Base-by-base conservation (phyloP, 2,797 vertebrate genomes). In the Psittacula echo region DNA sequence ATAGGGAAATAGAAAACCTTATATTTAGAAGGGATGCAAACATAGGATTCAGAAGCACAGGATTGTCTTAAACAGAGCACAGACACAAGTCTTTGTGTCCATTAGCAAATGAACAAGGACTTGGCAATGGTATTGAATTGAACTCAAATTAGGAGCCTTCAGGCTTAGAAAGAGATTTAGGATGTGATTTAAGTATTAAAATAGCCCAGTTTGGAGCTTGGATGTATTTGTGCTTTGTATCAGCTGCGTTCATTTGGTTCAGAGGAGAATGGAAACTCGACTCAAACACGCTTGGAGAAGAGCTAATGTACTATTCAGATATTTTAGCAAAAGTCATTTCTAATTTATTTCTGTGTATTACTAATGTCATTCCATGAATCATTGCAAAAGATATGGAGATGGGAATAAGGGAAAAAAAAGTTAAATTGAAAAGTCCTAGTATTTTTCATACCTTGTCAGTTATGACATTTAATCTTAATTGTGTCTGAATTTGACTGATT, bases 401-500 rank as follows among this genome's bases (percentile, higher is more conserved):
- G 65, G 82, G 90, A 93, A 68, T 53, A 8, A 26, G 32, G 22
- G 23, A 85, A 78, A 92, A 73, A 93, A 62, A 70, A 37, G 26
- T 67, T 54, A 74, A 96, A 94, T 89, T 89, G 81, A 73, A 88
- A 92, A 91, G 92, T 72, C 89, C 88, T 91, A 80, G 82, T 90
- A 95, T 96, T 96, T 94, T 95, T 95, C 89, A 91, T 95, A 93
- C 77, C 61, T 94, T 96, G 83, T 95, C 96, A 93, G 88, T 96
- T 96, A 94, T 85, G 91, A 95, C 94, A 95, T 96, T 97, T 97
- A 96, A 94, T 97, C 94, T 96, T 96, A 96, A 96, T 95, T 91
- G 70, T 95, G 84, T 85, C 94, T 93, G 91, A 91, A 93, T 96
- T 94, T 95, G 90, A 96, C 91, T 95, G 95, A 96, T 97, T 97